Evolutionary conservation across 2,113 vertebrate genomes (phyloP).

Genomic region (Coregonus clupeaformis): DNA sequence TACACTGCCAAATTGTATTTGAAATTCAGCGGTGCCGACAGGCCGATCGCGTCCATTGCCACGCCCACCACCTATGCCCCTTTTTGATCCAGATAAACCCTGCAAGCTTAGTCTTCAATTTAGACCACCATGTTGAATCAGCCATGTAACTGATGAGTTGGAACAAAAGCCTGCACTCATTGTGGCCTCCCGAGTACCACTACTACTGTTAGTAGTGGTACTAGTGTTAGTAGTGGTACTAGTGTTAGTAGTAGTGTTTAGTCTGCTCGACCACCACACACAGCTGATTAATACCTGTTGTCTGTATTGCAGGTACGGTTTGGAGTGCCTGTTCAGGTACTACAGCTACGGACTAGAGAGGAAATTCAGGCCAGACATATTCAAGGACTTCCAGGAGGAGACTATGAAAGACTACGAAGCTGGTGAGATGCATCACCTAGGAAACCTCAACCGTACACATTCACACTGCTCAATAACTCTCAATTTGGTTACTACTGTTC

Average conservation of each 20-base stretch:
- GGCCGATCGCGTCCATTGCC: too few species aligned
- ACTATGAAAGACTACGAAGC: constrained; percentile 95
- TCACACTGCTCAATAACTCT: not conserved
- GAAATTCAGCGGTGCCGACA: too few species aligned
- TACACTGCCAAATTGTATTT: too few species aligned
- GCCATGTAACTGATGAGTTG: too few species aligned
- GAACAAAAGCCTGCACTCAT: too few species aligned
- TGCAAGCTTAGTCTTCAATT: too few species aligned
- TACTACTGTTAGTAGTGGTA: not conserved
- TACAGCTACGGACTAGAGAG: constrained; percentile 97
- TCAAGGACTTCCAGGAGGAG: constrained; percentile 98
- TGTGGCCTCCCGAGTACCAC: not conserved
- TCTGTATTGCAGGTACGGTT: constrained; percentile 82
- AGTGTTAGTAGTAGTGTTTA: too few species aligned
- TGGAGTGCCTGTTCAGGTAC: constrained; percentile 99
- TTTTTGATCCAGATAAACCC: too few species aligned
- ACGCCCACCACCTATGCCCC: too few species aligned
- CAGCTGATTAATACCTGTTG: not conserved
- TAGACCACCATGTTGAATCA: too few species aligned
- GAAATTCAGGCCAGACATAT: constrained; percentile 96
- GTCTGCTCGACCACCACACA: not conserved
- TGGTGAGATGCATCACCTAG: constrained; percentile 66
- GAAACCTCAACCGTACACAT: not conserved
- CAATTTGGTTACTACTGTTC: too few species aligned
- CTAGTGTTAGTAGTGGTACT: too few species aligned